A percentile compares a stretch with the other conserved stretches of the same genome.
These are phyloP conservation scores for Goniozus legneri DNA, from an alignment of 1,140 invertebrate genomes.

Conservation along the genomic window DNA sequence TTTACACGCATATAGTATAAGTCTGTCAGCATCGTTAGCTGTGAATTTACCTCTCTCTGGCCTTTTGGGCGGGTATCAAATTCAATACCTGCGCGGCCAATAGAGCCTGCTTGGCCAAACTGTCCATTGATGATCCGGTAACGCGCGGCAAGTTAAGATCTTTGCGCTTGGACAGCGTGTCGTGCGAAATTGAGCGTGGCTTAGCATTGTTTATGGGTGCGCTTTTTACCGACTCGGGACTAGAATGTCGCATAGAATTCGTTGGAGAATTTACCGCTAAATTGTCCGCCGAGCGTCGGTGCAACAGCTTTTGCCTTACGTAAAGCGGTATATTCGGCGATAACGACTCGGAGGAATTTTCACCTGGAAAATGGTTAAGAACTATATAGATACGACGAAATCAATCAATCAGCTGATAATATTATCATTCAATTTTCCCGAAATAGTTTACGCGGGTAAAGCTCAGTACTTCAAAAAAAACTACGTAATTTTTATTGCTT, in stretches of 20 bases:
- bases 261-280: slow-evolving; percentile 37
- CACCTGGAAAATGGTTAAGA: slow-evolving; percentile 29
- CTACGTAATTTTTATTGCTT: too few relatives aligned
- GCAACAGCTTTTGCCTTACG: slow-evolving; percentile 35
- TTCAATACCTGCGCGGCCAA: slow-evolving; percentile 74
- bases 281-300: slow-evolving; percentile 45
- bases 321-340: slow-evolving; percentile 35
- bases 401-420: not conserved
- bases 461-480: too few relatives aligned
- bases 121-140: slow-evolving; percentile 61
- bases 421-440: not conserved
- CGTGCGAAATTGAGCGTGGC: slow-evolving; percentile 43
- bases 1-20: not conserved
- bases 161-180: slow-evolving; percentile 41
- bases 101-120: slow-evolving; percentile 68
- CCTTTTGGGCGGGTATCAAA: slow-evolving; percentile 75
- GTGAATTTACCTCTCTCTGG: slow-evolving; percentile 69
- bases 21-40: too few relatives aligned
- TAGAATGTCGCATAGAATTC: slow-evolving; percentile 42
- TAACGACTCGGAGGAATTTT: slow-evolving; percentile 41
- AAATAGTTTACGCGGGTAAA: too few relatives aligned
- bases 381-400: slow-evolving; percentile 9
- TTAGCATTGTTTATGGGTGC: slow-evolving; percentile 44
- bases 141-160: slow-evolving; percentile 28
- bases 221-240: slow-evolving; percentile 49